Evolutionary conservation across 2,888 invertebrate genomes (phyloP), one percentile per base, ranked within the genome.

Genomic region (Pristionchus arcanus): DNA sequence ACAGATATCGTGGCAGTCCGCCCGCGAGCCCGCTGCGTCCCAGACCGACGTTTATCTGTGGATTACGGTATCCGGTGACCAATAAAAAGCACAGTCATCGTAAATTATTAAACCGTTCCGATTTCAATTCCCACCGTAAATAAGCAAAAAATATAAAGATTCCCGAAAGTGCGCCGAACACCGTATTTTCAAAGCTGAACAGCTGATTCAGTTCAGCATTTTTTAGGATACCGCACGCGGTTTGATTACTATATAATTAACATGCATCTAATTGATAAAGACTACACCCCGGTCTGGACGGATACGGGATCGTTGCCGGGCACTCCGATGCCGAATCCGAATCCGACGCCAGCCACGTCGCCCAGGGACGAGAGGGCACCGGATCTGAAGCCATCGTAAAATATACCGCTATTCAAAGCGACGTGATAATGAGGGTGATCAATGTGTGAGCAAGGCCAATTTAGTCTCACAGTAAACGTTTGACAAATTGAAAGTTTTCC

Each of bases 261-360:
- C 42, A 11, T 9, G 15, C 9, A 2, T 7, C 7, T 34, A 42
- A 81, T 49, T 21, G 34, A 21, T 5, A 1, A 81, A 42, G 71
- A 59, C 59, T 49, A 77, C 71, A 93, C 92, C 28, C 91, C 91
- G 2, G 92, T 90, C 74, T 91, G 92, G 25, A 93, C 93, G 16
- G 90, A 90, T 2, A 93, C 93, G 0, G 93, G 93, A 90, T 93
- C 93, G 74, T 93, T 93, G 37, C 91, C 92, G 21, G 92, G 92
- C 9, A 92, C 92, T 4, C 91, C 92, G 9, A 93, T 93, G 16
- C 91, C 92, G 19, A 93, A 91, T 4, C 92, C 92, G 87, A 92
- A 93, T 25, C 93, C 93, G 21, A 93, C 92, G n/a, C 92, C 55
- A 21, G 87, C 87, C 25, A 88, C 87, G 74, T 88, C 87, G 15